Evolutionary conservation across 2,113 vertebrate genomes (phyloP).

Genomic region (Acinonyx jubatus): DNA sequence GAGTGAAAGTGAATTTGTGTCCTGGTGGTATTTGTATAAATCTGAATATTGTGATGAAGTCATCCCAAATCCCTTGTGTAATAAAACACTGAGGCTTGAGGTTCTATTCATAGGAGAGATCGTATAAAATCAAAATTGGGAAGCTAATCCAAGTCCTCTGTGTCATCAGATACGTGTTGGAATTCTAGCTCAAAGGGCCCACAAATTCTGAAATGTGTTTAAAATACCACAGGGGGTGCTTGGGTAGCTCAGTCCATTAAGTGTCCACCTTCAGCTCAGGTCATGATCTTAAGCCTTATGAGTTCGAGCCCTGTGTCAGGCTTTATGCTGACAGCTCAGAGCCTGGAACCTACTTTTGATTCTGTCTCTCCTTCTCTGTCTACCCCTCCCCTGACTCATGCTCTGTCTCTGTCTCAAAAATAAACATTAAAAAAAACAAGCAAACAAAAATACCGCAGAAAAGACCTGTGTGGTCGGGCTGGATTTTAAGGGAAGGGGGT

Average conservation of each 20-base stretch:
- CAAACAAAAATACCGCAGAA: neutral
- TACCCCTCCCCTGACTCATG: too few relatives aligned
- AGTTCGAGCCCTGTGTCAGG: too few relatives aligned
- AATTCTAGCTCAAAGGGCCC: neutral
- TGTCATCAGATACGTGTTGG: neutral
- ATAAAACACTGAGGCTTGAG: neutral
- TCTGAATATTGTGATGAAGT: neutral
- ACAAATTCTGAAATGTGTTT: neutral
- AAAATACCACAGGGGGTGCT: neutral
- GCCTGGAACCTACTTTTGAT: too few relatives aligned
- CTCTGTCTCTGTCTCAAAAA: too few relatives aligned
- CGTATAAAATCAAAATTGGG: slow-evolving; percentile 19
- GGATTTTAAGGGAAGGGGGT: neutral
- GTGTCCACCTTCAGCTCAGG: too few relatives aligned
- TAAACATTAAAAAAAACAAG: too few relatives aligned
- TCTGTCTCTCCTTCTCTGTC: too few relatives aligned
- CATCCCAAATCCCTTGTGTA: neutral
- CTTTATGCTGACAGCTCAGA: too few relatives aligned
- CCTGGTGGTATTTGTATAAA: neutral
- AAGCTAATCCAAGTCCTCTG: neutral
- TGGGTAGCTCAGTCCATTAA: too few relatives aligned
- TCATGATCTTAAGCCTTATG: too few relatives aligned
- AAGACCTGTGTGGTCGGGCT: neutral
- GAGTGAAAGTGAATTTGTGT: neutral
- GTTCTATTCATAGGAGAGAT: neutral